Evolutionary conservation across 2,888 invertebrate species (phyloP).

Genomic region (Campoplex nolae): DNA sequence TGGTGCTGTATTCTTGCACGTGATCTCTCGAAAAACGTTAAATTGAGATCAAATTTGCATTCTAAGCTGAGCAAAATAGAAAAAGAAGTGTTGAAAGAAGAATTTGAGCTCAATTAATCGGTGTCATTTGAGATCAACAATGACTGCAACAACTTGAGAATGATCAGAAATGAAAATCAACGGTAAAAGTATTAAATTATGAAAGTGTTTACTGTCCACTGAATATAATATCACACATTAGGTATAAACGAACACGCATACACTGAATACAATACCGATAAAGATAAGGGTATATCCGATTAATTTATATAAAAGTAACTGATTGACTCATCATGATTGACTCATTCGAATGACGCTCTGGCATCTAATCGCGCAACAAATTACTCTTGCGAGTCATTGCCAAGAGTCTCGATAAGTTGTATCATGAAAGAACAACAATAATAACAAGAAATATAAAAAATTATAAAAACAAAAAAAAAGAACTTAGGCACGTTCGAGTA

Average conservation of each 20-base stretch:
- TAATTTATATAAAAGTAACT: conserved; percentile 17
- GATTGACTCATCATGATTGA: conserved; percentile 40
- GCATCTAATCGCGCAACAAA: conserved; percentile 9
- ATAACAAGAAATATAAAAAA: conserved; percentile 9
- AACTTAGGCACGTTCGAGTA: conserved; percentile 16
- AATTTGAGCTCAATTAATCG: neutral
- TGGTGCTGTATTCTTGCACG: neutral
- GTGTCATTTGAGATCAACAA: neutral
- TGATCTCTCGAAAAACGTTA: neutral
- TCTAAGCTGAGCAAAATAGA: neutral
- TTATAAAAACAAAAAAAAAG: neutral
- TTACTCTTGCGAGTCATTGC: conserved; percentile 15
- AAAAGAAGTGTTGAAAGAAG: neutral
- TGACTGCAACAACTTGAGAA: neutral
- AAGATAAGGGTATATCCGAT: conserved; percentile 34
- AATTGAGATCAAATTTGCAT: neutral
- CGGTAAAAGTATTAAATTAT: neutral
- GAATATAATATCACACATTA: conserved; percentile 17
- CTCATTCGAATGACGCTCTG: conserved; percentile 43
- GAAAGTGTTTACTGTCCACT: conserved; percentile 9
- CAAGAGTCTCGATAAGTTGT: conserved; percentile 33
- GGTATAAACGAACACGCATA: conserved; percentile 56
- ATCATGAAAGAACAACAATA: neutral
- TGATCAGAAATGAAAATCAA: neutral
- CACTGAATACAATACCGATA: conserved; percentile 51